phyloP scores from a whole-genome alignment of 2,888 invertebrate species.

The Acleris literana region DNA sequence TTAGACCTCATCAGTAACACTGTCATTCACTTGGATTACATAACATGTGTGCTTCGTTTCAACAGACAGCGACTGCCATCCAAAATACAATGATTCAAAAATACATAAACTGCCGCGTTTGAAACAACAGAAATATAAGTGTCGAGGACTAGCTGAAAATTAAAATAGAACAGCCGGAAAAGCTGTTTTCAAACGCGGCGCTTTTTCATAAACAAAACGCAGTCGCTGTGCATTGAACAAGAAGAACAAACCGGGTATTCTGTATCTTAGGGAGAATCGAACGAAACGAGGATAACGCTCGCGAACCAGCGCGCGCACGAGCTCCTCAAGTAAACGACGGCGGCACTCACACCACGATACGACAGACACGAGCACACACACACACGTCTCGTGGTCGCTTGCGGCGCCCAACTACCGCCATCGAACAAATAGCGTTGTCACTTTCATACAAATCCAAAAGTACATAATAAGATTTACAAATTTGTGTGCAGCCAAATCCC shows the following conservation, averaged over 20 bases:
- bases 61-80: conserved; percentile 58
- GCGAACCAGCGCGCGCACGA: conserved; percentile 99
- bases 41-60: conserved; percentile 56
- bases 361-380: conserved; percentile 53
- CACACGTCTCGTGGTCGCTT: conserved; percentile 63
- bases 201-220: conserved; percentile 36
- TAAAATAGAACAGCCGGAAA: background rate
- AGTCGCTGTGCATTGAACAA: conserved; percentile 64
- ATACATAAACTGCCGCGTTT: conserved; percentile 33
- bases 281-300: conserved; percentile 97
- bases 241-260: conserved; percentile 65
- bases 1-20: conserved; percentile 68
- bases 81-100: conserved; percentile 5
- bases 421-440: conserved; percentile 17
- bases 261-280: conserved; percentile 89
- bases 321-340: conserved; percentile 92
- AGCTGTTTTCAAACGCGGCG: conserved; percentile 14
- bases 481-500: conserved; percentile 24
- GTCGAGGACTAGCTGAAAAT: background rate
- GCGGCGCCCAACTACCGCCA: background rate
- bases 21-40: conserved; percentile 59
- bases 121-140: background rate
- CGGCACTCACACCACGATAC: conserved; percentile 58
- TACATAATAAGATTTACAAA: conserved; percentile 30
- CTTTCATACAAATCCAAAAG: conserved; percentile 26